Evolutionary conservation across 2,888 invertebrate species (phyloP).

Genomic region (Troides aeacus): DNA sequence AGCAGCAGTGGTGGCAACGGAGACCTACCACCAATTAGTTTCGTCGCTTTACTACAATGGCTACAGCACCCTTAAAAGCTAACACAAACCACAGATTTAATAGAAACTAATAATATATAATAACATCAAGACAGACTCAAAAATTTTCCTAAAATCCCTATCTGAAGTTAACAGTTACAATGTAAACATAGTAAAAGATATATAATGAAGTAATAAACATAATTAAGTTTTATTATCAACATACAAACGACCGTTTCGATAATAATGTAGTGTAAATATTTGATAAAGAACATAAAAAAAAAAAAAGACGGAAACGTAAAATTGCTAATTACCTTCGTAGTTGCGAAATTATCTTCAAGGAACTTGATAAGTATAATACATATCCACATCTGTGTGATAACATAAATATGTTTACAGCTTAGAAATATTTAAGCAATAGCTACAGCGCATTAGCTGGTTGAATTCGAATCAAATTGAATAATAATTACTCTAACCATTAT

Average conservation of each 20-base stretch:
- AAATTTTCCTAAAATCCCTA: neutral
- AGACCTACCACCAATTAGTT: too few relatives aligned
- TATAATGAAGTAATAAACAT: neutral
- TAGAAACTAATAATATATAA: too few relatives aligned
- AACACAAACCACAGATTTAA: too few relatives aligned
- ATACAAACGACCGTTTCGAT: neutral
- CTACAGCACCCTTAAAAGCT: too few relatives aligned
- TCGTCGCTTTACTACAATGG: too few relatives aligned
- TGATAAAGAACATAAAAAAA: neutral
- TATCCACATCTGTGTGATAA: neutral
- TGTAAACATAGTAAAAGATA: neutral
- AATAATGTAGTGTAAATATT: neutral
- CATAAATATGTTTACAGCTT: neutral
- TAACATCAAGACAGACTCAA: too few relatives aligned
- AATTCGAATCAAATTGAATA: too few relatives aligned
- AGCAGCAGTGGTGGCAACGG: too few relatives aligned
- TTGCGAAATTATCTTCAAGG: neutral
- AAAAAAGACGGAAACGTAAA: neutral
- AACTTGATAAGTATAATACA: neutral
- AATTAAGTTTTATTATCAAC: neutral
- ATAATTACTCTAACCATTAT: too few relatives aligned
- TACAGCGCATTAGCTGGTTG: too few relatives aligned
- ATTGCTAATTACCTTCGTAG: neutral
- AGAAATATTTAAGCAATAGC: neutral
- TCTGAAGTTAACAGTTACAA: neutral